phyloP scores from a whole-genome alignment of 2,797 vertebrate species.

The Scolopax bukidnonensis region DNA sequence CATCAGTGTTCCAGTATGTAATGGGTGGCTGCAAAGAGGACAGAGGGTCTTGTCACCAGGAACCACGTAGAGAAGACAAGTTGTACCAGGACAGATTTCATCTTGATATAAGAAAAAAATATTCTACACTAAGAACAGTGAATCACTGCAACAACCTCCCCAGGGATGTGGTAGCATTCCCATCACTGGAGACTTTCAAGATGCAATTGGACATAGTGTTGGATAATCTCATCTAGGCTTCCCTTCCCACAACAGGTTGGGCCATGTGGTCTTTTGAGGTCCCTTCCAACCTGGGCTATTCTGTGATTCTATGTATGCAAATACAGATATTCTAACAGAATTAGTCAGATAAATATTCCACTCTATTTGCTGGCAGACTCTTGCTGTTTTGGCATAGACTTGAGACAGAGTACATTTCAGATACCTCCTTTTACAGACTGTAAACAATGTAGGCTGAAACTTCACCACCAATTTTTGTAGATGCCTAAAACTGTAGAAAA shows the following conservation, averaged over 20 bases:
- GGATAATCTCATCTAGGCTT: not conserved
- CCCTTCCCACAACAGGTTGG: not conserved
- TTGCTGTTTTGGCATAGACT: not conserved
- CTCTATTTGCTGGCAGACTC: not conserved
- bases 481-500: not conserved
- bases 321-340: not conserved
- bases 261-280: not conserved
- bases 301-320: not conserved
- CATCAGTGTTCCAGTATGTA: not conserved
- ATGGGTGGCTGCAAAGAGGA: not conserved
- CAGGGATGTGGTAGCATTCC: not conserved
- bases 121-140: not conserved
- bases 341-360: not conserved
- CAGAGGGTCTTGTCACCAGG: not conserved
- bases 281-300: not conserved
- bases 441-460: not conserved
- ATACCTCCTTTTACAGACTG: not conserved
- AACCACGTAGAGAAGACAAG: not conserved
- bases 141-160: not conserved
- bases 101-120: not conserved
- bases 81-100: not conserved
- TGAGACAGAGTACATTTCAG: not conserved
- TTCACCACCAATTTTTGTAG: not conserved
- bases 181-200: not conserved
- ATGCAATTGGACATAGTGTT: rapidly evolving